Evolutionary conservation across 1,140 invertebrate genomes (phyloP).

Genomic region (Papilio glaucus): DNA sequence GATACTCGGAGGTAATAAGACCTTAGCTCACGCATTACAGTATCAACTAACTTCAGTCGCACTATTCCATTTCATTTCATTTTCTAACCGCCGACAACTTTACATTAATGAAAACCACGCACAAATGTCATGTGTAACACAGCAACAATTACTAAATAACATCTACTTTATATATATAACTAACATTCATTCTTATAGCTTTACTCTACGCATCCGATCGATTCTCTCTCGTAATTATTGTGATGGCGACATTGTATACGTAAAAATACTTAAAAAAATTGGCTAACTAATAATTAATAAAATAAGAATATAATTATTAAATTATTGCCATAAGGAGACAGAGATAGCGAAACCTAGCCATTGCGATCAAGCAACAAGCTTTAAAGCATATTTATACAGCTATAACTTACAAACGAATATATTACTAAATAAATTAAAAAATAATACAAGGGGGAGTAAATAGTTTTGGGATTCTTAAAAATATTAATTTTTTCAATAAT

Average conservation of each 20-base stretch:
- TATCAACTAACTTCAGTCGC: slow-evolving; percentile 79
- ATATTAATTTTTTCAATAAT: slow-evolving; percentile 47
- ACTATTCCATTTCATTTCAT: slow-evolving; percentile 59
- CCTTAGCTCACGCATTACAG: slow-evolving; percentile 71
- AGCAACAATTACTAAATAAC: slow-evolving; percentile 70
- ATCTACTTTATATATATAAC: slow-evolving; percentile 54
- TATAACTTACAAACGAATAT: slow-evolving; percentile 63
- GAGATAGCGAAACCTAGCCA: slow-evolving; percentile 63
- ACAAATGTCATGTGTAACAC: slow-evolving; percentile 62
- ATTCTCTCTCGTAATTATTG: slow-evolving; percentile 63
- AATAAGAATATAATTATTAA: slow-evolving; percentile 63
- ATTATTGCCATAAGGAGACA: slow-evolving; percentile 66
- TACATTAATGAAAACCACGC: slow-evolving; percentile 57
- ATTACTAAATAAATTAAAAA: slow-evolving; percentile 76
- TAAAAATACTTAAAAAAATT: slow-evolving; percentile 71
- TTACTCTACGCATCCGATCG: slow-evolving; percentile 62
- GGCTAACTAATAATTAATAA: slow-evolving; percentile 73
- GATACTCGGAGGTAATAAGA: slow-evolving; percentile 83
- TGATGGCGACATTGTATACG: slow-evolving; percentile 70
- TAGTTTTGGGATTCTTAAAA: slow-evolving; percentile 50
- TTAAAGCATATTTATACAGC: slow-evolving; percentile 74
- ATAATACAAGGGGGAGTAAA: slow-evolving; percentile 67
- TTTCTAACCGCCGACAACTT: slow-evolving; percentile 51
- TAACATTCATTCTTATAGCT: slow-evolving; percentile 69
- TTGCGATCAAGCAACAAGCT: slow-evolving; percentile 69